Base-by-base conservation (phyloP, 1,140 invertebrate species). In the Drosophila guanche region DNA sequence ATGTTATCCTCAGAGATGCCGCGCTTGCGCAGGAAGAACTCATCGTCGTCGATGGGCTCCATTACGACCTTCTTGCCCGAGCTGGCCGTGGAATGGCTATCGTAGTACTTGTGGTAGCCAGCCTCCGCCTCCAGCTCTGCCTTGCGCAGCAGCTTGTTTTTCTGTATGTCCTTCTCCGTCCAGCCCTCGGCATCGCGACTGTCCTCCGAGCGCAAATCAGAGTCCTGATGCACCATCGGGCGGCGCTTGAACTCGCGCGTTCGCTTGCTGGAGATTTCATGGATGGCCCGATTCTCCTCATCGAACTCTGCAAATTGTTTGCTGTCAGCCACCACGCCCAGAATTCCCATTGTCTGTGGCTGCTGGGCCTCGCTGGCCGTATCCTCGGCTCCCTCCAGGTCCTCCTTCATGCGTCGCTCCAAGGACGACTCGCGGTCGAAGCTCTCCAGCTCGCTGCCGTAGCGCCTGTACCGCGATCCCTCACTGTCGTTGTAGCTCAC, bases 1-100 rank as follows among this genome's bases (percentile, higher is more conserved):
- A 96, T 95, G 90, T 97, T 95, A 88, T 96, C 96, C 70, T 96
- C 94, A 63, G 95, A 96, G 68, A 97, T 95, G 40, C 95, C 96
- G 76, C 95, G 94, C 80, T 95, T 94, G 55, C 96, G 92, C 46
- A 97, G 92, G 90, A 97, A 97, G 92, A 97, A 97, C 92, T 97
- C 96, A 89, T 97, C 96, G 3, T 96, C 96, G 80, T 97, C 94
- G 58, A 97, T 96, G 92, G 97, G 95, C 91, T 97, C 96, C 65
- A 97, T 94, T 0, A 96, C 95, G 0, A 94, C 95, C 57, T 90
- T 90, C 14, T 90, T 90, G 53, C 93, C 79, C 0, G 90, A 92
- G 42, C 91, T 91, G 8, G 86, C 90, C 0, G 90, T 91, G 0
- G 90, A 91, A n/a, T 91, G 90, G 2, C 89, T 89, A 41, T 91